Conservation (phyloP, 2,888 invertebrate species). For the Furcula furcula region DNA sequence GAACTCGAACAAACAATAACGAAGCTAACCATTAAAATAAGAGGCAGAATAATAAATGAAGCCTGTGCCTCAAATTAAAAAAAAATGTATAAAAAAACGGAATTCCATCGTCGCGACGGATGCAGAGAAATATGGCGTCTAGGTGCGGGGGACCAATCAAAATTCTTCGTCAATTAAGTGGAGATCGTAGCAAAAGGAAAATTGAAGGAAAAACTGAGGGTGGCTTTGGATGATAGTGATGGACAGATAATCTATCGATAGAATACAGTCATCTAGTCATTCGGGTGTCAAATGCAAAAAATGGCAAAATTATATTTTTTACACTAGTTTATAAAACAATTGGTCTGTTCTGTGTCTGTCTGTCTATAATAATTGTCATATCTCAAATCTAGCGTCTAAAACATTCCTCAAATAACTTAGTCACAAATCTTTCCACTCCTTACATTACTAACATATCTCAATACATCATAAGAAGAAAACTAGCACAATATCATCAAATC, state of each 20-base stretch:
- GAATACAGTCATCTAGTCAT: no score
- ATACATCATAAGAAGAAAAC: no score
- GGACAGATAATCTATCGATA: conserved; percentile 11
- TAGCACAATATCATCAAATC: no score
- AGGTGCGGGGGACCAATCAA: conserved; percentile 72
- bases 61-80: conserved; percentile 55
- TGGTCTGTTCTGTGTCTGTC: no score
- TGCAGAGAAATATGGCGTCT: conserved; percentile 76
- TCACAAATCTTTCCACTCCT: no score
- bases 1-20: conserved; percentile 66
- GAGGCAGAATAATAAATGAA: conserved; percentile 76
- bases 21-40: conserved; percentile 79
- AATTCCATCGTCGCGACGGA: conserved; percentile 56
- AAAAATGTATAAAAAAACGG: conserved; percentile 33
- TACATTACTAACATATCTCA: neutral
- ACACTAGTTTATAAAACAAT: no score
- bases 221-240: conserved; percentile 51
- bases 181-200: conserved; percentile 78
- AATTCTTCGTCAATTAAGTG: conserved; percentile 81
- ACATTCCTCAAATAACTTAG: no score
- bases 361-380: no score
- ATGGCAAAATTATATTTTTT: no score
- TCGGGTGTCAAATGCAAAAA: no score
- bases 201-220: conserved; percentile 79
- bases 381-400: no score